phyloP scores from a whole-genome alignment of 2,113 vertebrate genomes.

The Prinia subflava region DNA sequence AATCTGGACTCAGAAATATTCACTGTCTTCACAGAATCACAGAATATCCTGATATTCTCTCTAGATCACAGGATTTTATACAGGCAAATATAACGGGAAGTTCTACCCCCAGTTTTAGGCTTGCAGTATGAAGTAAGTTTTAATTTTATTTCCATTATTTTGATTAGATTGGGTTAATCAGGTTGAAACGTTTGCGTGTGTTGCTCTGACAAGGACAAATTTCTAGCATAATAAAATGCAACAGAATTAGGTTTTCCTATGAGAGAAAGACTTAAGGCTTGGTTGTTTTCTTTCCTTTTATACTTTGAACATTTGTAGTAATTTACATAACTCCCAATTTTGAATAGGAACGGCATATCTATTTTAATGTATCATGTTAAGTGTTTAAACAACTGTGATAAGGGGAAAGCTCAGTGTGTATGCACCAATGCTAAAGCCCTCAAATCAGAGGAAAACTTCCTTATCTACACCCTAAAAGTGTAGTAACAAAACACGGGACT shows the following conservation, averaged over 20 bases:
- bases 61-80: background rate
- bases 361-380: background rate
- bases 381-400: background rate
- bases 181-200: background rate
- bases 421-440: background rate
- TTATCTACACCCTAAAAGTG: background rate
- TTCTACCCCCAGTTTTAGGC: background rate
- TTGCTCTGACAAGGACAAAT: background rate
- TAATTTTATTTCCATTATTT: background rate
- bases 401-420: background rate
- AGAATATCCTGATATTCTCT: background rate
- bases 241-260: background rate
- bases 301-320: background rate
- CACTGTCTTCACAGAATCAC: background rate
- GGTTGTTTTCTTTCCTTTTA: background rate
- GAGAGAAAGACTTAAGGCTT: background rate
- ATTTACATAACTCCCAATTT: background rate
- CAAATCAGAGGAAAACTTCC: background rate
- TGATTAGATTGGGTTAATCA: background rate
- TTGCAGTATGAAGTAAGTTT: background rate
- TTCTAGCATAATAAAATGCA: background rate
- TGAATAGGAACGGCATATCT: background rate
- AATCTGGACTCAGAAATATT: background rate
- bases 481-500: background rate
- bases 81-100: background rate